These are phyloP conservation scores for Nannoperca australis DNA, from an alignment of 2,797 vertebrate species.

Conservation along the genomic window DNA sequence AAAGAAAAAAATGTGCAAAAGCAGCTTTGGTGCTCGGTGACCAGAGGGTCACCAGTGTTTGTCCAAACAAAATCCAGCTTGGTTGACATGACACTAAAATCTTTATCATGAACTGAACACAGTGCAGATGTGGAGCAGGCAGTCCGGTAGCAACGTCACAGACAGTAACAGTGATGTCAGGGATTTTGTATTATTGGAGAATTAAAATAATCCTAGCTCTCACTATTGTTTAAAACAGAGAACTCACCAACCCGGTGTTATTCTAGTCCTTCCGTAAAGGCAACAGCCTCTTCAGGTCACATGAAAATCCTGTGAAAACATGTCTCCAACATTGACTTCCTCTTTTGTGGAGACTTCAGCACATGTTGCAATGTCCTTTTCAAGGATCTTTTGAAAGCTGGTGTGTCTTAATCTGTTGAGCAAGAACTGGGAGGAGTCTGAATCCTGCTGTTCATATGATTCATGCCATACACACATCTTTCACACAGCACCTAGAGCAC, in stretches of 20 bases:
- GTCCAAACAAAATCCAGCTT: neutral
- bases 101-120: neutral
- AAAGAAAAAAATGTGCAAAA: neutral
- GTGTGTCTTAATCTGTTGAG: conserved; percentile 59
- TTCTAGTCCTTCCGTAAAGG: neutral
- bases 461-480: neutral
- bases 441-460: conserved; percentile 27
- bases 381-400: conserved; percentile 66
- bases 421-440: conserved; percentile 65
- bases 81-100: neutral
- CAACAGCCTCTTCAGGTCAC: conserved; percentile 36
- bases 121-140: neutral
- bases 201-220: neutral
- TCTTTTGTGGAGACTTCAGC: conserved; percentile 47
- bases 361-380: conserved; percentile 74
- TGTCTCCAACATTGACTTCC: conserved; percentile 61
- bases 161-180: neutral
- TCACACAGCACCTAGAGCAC: neutral
- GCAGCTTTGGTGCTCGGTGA: neutral
- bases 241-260: conserved; percentile 61
- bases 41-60: neutral
- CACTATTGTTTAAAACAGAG: neutral
- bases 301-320: conserved; percentile 43
- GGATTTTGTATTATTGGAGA: neutral
- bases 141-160: neutral